phyloP scores from a whole-genome alignment of 2,797 vertebrate species.

The Anomalospiza imberbis region DNA sequence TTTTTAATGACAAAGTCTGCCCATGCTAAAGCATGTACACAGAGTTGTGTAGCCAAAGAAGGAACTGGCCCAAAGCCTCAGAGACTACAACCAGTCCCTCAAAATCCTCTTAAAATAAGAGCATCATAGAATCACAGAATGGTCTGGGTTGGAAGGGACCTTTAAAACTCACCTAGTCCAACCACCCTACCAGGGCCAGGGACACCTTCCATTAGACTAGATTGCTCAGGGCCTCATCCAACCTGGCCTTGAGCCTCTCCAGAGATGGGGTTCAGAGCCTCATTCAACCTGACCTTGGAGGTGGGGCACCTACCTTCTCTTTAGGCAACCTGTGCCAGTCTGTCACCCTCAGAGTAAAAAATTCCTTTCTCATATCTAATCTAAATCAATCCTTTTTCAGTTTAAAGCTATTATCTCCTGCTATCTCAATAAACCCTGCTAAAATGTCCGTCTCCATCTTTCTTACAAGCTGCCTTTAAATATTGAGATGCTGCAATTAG shows the following conservation, averaged over 20 bases:
- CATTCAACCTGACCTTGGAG: neutral
- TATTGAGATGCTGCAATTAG: neutral
- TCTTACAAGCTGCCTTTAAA: neutral
- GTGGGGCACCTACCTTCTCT: neutral
- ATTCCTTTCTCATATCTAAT: neutral
- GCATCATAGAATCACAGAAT: neutral
- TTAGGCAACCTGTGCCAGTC: neutral
- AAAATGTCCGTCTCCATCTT: neutral
- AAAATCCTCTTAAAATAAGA: neutral
- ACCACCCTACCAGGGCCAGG: neutral
- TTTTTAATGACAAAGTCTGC: neutral
- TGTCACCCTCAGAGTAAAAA: neutral
- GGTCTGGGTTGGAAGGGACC: neutral
- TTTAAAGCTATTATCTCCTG: neutral
- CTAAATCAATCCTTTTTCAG: neutral
- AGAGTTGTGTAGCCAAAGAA: neutral
- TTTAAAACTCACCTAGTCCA: neutral
- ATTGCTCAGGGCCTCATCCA: neutral
- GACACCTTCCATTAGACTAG: neutral
- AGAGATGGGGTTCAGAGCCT: neutral
- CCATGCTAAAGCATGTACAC: neutral
- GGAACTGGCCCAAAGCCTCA: neutral
- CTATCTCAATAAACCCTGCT: neutral
- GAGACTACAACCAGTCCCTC: neutral
- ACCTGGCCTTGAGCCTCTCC: neutral